Evolutionary conservation across 2,113 vertebrate species (phyloP), one percentile per base, ranked within the genome.

Genomic region (Dicrurus megarhynchus): DNA sequence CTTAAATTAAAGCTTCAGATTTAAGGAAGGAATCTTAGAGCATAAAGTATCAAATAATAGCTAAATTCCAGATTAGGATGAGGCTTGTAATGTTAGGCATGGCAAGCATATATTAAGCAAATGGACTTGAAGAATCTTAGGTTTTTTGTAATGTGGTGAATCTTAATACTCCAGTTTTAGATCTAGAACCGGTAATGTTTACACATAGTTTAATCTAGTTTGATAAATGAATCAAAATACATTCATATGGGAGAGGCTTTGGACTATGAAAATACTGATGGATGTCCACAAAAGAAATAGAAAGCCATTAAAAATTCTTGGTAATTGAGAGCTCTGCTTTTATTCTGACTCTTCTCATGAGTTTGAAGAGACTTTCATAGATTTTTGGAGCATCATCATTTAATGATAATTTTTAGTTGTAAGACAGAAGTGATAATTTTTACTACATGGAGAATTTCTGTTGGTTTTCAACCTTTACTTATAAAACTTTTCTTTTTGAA

Each of bases 1-100:
- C 60, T 96, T 88, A 84, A 82, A 74, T 91, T 83, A 87, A 88
- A 89, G 19, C 39, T 92, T 96, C n/a, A 15, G 82, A 68, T 7
- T 92, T 90, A 69, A 59, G 78, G 91, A 65, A 93, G 91, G 71
- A 87, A 74, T 83, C 86, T 73, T 32, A 75, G 47, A 52, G 19
- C 37, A 82, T 41, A 24, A 87, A 44, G 49, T 92, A 84, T 81
- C 64, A 94, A 74, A 74, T 93, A 85, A 94, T 91, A 88, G 22
- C 67, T 86, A 76, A 84, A 91, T 90, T 94, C 64, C 42, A 84
- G 64, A 69, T 93, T 59, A 91, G 46, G 59, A 60, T 75, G 57
- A 84, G 26, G 16, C 6, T 90, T 88, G 32, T 52, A 24, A 56
- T 33, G 5, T 74, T 87, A 71, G 84, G 33, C 67, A 80, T 47